phyloP scores from a whole-genome alignment of 2,888 invertebrate genomes.

The Physocephala rufipes region DNA sequence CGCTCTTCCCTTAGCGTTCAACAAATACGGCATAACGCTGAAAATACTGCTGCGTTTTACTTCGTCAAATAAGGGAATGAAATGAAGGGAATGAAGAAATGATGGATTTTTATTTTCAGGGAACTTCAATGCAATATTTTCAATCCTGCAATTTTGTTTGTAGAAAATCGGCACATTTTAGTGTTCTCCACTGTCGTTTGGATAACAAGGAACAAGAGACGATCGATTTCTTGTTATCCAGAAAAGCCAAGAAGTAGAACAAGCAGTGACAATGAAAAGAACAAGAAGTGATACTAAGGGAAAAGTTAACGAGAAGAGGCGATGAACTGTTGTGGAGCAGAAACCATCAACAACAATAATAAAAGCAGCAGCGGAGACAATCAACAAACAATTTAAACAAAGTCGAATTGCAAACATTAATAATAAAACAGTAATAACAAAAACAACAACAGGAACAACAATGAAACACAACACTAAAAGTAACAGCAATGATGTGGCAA shows the following conservation, averaged over 20 bases:
- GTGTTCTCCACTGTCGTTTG: too few relatives aligned
- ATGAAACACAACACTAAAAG: constrained; percentile 36
- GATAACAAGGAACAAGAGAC: background rate
- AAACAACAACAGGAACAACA: constrained; percentile 27
- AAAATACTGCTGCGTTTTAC: too few relatives aligned
- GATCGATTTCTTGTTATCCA: constrained; percentile 54
- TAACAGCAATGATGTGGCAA: constrained; percentile 62
- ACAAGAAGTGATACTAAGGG: constrained; percentile 39
- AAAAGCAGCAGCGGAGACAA: constrained; percentile 8
- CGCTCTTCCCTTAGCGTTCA: too few relatives aligned
- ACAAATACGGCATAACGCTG: too few relatives aligned
- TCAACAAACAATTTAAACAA: constrained; percentile 11
- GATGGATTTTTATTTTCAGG: too few relatives aligned
- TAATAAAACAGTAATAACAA: too few relatives aligned
- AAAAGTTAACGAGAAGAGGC: constrained; percentile 20
- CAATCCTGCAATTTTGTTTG: background rate
- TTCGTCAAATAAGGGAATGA: too few relatives aligned
- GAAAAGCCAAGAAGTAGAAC: constrained; percentile 52
- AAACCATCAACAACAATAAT: background rate
- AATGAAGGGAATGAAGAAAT: too few relatives aligned
- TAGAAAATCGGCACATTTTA: too few relatives aligned
- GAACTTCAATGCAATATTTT: too few relatives aligned
- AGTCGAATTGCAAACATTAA: constrained; percentile 17
- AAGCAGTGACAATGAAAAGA: constrained; percentile 25
- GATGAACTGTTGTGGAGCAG: constrained; percentile 13